Evolutionary conservation across 37 sponge, comb jelly and placozoan species (phyloP).

Genomic region (Cliona cf. orientalis): DNA sequence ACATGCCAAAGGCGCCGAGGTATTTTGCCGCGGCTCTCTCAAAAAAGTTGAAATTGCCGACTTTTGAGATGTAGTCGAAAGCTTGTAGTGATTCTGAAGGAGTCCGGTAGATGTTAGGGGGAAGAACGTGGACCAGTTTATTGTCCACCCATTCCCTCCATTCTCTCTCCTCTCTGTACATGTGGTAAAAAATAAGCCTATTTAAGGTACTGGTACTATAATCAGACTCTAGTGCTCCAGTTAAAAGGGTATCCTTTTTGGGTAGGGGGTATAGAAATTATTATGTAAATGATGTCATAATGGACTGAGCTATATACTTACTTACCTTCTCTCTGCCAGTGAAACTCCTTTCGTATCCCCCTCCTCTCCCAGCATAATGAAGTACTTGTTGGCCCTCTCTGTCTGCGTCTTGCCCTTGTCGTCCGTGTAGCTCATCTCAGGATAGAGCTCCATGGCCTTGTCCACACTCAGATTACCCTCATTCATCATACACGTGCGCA

Average conservation of each 20-base stretch:
- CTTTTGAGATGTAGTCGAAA: constrained; percentile 72
- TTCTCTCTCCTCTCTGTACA: constrained; percentile 82
- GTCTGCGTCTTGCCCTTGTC: constrained; percentile 53
- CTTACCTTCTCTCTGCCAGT: constrained; percentile 24
- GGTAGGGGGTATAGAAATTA: too few species aligned
- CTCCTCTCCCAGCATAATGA: constrained; percentile 72
- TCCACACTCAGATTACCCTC: constrained; percentile 22
- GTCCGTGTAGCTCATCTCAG: constrained; percentile 58
- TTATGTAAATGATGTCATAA: too few species aligned
- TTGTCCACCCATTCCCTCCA: constrained; percentile 98
- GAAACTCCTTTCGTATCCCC: background rate
- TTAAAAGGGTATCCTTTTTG: too few species aligned
- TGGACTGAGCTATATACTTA: too few species aligned
- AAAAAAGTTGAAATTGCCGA: constrained; percentile 76
- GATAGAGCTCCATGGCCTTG: constrained; percentile 65
- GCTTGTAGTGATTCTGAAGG: constrained; percentile 70
- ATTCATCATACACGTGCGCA: constrained; percentile 52
- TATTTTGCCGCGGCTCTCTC: constrained; percentile 79
- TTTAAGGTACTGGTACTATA: too few species aligned
- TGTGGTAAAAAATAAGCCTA: background rate
- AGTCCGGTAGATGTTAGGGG: constrained; percentile 93
- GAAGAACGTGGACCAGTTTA: constrained; percentile 77
- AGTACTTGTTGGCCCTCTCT: constrained; percentile 87
- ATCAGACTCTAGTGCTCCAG: too few species aligned
- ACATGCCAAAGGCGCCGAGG: constrained; percentile 89